Evolutionary conservation across 1,140 invertebrate species (phyloP).

Genomic region (Drosophila ironensis): DNA sequence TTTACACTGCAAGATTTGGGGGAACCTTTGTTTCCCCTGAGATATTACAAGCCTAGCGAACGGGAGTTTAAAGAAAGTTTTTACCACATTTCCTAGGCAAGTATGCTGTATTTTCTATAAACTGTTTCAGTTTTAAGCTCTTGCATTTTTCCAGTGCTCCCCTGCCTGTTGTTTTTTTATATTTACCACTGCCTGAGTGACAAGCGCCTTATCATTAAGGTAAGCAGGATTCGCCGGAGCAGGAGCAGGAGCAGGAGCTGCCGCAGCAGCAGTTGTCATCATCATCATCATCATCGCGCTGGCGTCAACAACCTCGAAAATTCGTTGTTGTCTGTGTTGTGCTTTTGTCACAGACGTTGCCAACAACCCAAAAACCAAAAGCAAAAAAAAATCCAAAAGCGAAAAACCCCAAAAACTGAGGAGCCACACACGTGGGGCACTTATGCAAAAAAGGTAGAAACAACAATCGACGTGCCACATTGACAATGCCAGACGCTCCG

Average conservation of each 20-base stretch:
- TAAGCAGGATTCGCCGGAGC: slow-evolving; percentile 57
- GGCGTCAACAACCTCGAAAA: slow-evolving; percentile 75
- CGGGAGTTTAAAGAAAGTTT: no score
- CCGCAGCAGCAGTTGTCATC: slow-evolving; percentile 59
- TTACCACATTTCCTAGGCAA: no score
- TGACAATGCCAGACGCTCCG: slow-evolving; percentile 70
- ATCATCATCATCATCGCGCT: slow-evolving; percentile 45
- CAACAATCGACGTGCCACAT: slow-evolving; percentile 76
- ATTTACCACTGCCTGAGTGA: slow-evolving; percentile 61
- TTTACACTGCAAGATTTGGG: no score
- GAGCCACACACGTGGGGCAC: slow-evolving; percentile 50
- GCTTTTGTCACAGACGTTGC: slow-evolving; percentile 66
- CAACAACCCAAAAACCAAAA: slow-evolving; percentile 34
- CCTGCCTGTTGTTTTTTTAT: not conserved
- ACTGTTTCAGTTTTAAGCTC: not conserved
- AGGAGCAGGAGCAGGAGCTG: not conserved
- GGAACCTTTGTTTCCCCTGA: no score
- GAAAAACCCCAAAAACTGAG: slow-evolving; percentile 2
- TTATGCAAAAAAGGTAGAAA: slow-evolving; percentile 78
- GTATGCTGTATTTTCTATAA: no score
- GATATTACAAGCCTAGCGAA: no score
- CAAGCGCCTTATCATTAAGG: slow-evolving; percentile 80
- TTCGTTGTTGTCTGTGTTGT: slow-evolving; percentile 47
- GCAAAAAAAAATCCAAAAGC: slow-evolving; percentile 1
- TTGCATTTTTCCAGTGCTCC: not conserved